A percentile compares a stretch with the other conserved stretches of the same genome.
Evolutionary conservation across 2,888 invertebrate genomes (phyloP).

Genomic region (Choreutis nemorana): DNA sequence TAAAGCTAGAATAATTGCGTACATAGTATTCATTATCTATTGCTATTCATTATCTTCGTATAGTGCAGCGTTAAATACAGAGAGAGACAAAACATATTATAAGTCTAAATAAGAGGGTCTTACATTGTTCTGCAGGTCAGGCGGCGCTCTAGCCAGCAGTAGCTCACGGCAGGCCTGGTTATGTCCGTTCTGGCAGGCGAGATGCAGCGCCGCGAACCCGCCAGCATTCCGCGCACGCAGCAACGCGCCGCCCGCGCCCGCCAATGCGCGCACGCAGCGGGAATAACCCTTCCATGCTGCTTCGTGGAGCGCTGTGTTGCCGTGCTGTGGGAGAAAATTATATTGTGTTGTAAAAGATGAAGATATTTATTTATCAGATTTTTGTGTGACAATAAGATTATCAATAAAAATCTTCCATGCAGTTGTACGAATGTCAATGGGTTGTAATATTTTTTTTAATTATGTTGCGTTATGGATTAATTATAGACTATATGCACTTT

Average conservation of each 20-base stretch:
- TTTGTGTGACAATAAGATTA: conserved; percentile 1
- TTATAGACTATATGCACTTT: too few species aligned
- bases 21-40: too few species aligned
- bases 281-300: conserved; percentile 96
- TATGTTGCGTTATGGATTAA: too few species aligned
- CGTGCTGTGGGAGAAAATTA: conserved; percentile 70
- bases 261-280: conserved; percentile 78
- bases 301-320: conserved; percentile 93
- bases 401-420: too few species aligned
- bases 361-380: neutral
- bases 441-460: too few species aligned
- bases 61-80: too few species aligned
- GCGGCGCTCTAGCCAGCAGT: conserved; percentile 84
- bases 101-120: too few species aligned
- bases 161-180: conserved; percentile 93
- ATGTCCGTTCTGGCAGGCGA: conserved; percentile 96
- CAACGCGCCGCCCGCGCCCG: conserved; percentile 66
- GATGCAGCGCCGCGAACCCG: conserved; percentile 93
- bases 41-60: too few species aligned
- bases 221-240: conserved; percentile 79
- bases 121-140: conserved; percentile 91
- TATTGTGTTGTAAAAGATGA: neutral
- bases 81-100: too few species aligned
- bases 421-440: too few species aligned
- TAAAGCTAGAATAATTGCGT: too few species aligned